Evolutionary conservation across 2,888 invertebrate species (phyloP), one percentile per base, ranked within the genome.

Genomic region (Amitus sp.): DNA sequence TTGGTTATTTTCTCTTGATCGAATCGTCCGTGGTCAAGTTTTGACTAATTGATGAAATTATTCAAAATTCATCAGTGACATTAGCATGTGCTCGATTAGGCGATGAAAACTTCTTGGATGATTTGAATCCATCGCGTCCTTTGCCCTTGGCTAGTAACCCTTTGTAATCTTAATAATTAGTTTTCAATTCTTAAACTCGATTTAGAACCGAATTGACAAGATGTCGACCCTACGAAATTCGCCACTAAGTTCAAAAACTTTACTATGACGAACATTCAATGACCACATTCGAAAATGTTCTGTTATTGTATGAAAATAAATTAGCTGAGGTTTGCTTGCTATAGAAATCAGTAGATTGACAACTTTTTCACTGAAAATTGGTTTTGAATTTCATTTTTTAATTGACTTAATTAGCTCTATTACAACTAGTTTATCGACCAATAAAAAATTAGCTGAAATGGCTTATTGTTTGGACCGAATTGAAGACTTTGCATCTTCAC

Each of bases 101-200:
- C 59, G 48, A n/a, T 33, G 42, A 46, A 50, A 46, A 46, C 40
- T 33, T 28, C 39, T 30, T 33, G 62, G 53, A 51, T 40, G 53
- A 30, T 48, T 45, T 60, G 62, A 71, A 71, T 71, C 72, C 68
- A 73, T 73, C 67, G 68, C 53, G 52, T 47, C n/a, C n/a, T n/a
- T n/a, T n/a, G 55, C 61, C 65, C 58, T 49, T 54, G 17, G 42
- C 46, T 47, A 45, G 56, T 47, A 59, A 53, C 65, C 70, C 73
- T 77, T 77, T 77, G 72, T 75, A 59, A 77, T 77, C 77, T 72
- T 77, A n/a, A n/a, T n/a, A 77, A 77, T 75, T 76, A 76, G 70
- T 66, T 68, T 71, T 73, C 73, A 75, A 75, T 77, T 65, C 65
- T 57, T 59, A 62, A 67, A 60, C 65, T 60, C 56, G 27, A 54